Base-by-base conservation (phyloP, 2,113 vertebrate species). In the Xiphophorus couchianus region DNA sequence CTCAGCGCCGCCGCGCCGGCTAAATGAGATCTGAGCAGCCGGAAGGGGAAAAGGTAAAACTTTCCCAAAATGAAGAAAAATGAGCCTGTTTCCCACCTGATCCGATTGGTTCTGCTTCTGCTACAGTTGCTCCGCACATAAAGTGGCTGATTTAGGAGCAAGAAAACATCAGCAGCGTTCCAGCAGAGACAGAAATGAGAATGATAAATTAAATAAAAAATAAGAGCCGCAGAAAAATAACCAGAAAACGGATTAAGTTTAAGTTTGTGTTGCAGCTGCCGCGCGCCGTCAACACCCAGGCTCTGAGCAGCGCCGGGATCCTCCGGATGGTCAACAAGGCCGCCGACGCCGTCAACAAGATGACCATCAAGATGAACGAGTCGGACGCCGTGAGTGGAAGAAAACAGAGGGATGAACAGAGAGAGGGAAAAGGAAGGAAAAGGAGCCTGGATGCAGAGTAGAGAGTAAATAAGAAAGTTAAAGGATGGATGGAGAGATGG, bases 331-430 rank as follows among this genome's bases (percentile, higher is more conserved):
- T 99, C 91, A 99, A 98, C 96, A 99, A 98, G 90, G 98, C 98
- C 60, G 98, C 98, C 2, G 97, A 99, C 73, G 97, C 98, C 95
- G 98, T 99, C 96, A 99, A 99, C 97, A 99, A 99, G 96, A 99
- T 99, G 98, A 99, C 98, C 95, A 98, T 99, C 96, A 99, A 99
- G 97, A 99, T 99, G 97, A 99, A 99, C 96, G 98, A 99, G 96
- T 98, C 97, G 30, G 97, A 99, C 95, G 96, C 97, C 65, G 98
- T 99, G 96, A 98, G 98, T 95, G 73, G n/a, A 7, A 7, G 64
- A 14, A 64, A 33, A 27, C 29, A n/a, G 35, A 19, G 85, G 84
- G 92, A 85, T 89, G 88, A 0, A 25, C 4, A 27, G 70, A 28
- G 2, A n/a, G 6, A 3, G 28, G 7, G 11, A 2, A 39, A 27